A percentile compares a stretch with the other conserved stretches of the same genome.
phyloP scores from a whole-genome alignment of 2,113 vertebrate genomes.

The Oncorhynchus kisutch region DNA sequence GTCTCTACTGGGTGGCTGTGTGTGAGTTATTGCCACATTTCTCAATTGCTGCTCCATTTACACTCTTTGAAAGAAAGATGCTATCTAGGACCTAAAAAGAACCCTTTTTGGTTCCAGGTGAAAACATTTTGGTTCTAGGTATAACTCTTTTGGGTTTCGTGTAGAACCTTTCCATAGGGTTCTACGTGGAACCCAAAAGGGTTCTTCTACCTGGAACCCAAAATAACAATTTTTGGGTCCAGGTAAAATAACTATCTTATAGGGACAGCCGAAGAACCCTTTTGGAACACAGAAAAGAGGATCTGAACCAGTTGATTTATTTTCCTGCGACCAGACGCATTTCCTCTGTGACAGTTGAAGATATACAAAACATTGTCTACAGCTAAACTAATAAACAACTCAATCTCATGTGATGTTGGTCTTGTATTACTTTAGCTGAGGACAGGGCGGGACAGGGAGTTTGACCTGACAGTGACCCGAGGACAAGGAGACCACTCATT shows the following conservation, averaged over 20 bases:
- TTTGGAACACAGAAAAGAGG: background rate
- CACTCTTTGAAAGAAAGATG: too few species aligned
- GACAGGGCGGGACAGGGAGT: too few species aligned
- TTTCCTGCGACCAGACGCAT: slow-evolving; percentile 11
- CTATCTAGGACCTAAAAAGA: too few species aligned
- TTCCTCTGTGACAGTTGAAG: slow-evolving; percentile 15
- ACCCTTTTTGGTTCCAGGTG: too few species aligned
- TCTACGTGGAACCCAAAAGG: background rate
- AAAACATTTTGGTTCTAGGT: too few species aligned
- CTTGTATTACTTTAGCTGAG: too few species aligned
- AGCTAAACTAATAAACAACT: slow-evolving; percentile 27
- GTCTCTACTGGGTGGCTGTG: slow-evolving; percentile 1
- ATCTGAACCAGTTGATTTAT: slow-evolving; percentile 27
- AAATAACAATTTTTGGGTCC: too few species aligned
- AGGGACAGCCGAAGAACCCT: slow-evolving; percentile 18
- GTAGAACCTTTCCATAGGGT: too few species aligned
- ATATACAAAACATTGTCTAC: slow-evolving; percentile 17
- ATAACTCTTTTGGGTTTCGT: too few species aligned
- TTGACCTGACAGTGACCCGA: background rate
- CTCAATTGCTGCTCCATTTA: slow-evolving; percentile 18
- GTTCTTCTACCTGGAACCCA: slow-evolving; percentile 12
- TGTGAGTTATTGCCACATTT: slow-evolving; percentile 7
- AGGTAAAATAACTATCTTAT: too few species aligned
- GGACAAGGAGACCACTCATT: background rate
- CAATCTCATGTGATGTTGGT: slow-evolving; percentile 5